Base-by-base conservation (phyloP, 2,797 vertebrate species). In the Esox lucius region DNA sequence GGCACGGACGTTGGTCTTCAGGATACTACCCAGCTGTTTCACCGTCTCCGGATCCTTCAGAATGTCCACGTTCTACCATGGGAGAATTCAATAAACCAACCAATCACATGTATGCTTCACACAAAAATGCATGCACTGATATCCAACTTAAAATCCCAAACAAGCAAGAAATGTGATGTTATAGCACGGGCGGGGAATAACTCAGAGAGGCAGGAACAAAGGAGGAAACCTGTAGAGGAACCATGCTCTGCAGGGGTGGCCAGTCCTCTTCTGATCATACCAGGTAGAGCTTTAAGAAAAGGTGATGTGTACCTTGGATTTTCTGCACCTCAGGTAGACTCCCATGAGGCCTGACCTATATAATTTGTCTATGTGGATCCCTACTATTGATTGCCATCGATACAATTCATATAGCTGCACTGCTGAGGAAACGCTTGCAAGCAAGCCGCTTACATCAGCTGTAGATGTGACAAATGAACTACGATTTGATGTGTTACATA, bases 41-140 rank as follows among this genome's bases (percentile, higher is more conserved):
- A 99, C 98, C 1, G 98, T 99, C 92, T 99, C 98, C 2, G 98
- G 95, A 91, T 99, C 98, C 90, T 99, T 99, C 78, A 99, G 80
- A 85, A 99, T 99, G 92, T 99, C 98, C 86, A 99, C 98, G 71
- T 99, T 99, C 98, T 99, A 81, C 73, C 3, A 35, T 24, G 3
- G 9, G 39, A 26, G 33, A 59, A 4, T n/a, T 19, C 42, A 46
- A 46, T 9, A 12, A 46, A 46, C 42, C 13, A 42, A 31, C 1
- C 64, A 35, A 17, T 19, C 26, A 67, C 26, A 67, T 19, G 28
- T 64, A 31, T 31, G 24, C 33, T 3, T 33, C 31, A 35, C 11
- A 46, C 11, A 73, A 24, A 59, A 22, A 67, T 1, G 16, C 28
- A 6, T 3, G 6, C 17, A 12, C 56, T 22, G 22, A 59, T 11